Evolutionary conservation across 2,888 invertebrate species (phyloP).

Genomic region (Hartigia nigra): DNA sequence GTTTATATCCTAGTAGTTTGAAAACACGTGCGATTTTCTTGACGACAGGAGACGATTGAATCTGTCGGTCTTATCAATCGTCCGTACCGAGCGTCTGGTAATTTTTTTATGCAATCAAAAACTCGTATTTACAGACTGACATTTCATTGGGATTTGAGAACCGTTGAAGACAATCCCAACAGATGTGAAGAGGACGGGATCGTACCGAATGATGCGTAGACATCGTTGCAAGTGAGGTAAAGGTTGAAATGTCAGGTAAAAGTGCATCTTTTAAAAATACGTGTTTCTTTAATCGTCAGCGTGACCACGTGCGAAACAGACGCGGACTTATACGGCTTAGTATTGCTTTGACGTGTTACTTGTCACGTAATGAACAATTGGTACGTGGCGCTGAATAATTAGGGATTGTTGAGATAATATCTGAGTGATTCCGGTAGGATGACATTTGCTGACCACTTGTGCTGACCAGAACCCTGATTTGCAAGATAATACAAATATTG

Average conservation of each 20-base stretch:
- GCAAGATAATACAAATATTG: not conserved
- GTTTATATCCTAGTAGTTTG: not conserved
- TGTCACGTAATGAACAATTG: not conserved
- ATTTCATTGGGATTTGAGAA: not conserved
- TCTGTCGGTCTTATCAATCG: not conserved
- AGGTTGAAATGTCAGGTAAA: not conserved
- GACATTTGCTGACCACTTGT: not conserved
- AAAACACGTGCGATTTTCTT: not conserved
- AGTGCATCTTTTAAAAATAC: not conserved
- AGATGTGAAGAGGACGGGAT: not conserved
- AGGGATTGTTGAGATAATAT: not conserved
- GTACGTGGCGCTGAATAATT: not conserved
- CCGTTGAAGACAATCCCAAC: not conserved
- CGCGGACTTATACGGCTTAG: not conserved
- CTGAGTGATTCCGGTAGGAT: not conserved
- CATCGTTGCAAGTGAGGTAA: not conserved
- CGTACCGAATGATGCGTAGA: not conserved
- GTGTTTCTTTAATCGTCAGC: not conserved
- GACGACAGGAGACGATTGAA: not conserved
- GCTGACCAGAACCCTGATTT: not conserved
- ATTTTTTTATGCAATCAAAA: not conserved
- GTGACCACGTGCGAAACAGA: not conserved
- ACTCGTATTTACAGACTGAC: not conserved
- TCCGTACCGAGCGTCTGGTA: not conserved
- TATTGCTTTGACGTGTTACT: not conserved